These are phyloP conservation scores for Hydra vulgaris DNA, from an alignment of 30 jellyfish, hydroid and myxozoan genomes.

Conservation along the genomic window DNA sequence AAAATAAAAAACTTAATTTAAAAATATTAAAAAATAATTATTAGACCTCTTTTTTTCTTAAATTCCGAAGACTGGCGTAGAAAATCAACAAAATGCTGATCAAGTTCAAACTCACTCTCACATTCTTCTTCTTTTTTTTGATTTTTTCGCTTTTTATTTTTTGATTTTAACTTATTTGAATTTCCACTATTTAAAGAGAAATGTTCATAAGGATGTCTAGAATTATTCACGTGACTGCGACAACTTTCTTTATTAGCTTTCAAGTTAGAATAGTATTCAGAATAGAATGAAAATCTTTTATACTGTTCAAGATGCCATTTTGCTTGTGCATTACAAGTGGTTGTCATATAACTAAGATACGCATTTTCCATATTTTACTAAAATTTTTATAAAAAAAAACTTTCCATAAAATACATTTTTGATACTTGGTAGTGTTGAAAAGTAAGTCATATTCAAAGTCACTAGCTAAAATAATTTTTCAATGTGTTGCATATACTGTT, in stretches of 20 bases:
- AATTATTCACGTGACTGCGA: neutral
- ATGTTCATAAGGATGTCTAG: neutral
- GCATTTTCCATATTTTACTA: neutral
- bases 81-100: constrained; percentile 16
- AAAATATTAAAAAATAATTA: neutral
- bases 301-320: constrained; percentile 30
- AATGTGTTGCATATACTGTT: too few relatives aligned
- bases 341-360: neutral
- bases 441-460: too few relatives aligned
- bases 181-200: neutral
- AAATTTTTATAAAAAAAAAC: neutral
- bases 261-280: neutral
- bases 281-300: neutral
- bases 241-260: neutral
- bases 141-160: constrained; percentile 8
- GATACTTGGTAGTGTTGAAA: too few relatives aligned
- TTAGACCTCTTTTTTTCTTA: constrained; percentile 11
- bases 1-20: neutral
- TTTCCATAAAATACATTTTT: neutral
- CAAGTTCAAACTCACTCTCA: constrained; percentile 13
- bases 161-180: neutral
- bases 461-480: too few relatives aligned
- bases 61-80: constrained; percentile 14
- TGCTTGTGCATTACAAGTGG: constrained; percentile 13
- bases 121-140: neutral